Evolutionary conservation across 1,140 invertebrate species (phyloP).

Genomic region (Drosophila santomea): DNA sequence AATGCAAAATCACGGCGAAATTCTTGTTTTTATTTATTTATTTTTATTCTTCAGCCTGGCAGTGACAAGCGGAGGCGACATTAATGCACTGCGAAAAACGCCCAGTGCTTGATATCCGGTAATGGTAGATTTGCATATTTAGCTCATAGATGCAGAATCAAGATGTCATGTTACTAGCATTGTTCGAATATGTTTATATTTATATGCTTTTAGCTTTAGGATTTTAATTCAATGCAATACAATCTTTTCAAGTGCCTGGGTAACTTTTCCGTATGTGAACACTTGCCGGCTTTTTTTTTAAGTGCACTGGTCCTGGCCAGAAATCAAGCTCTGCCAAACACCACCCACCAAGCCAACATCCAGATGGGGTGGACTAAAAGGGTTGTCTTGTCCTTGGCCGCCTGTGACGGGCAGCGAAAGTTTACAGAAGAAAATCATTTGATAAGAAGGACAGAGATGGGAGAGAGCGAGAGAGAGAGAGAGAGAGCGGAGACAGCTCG

Average conservation of each 20-base stretch:
- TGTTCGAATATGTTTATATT: too few relatives aligned
- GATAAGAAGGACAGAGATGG: constrained; percentile 41
- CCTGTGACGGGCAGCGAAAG: constrained; percentile 62
- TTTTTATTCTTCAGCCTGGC: constrained; percentile 20
- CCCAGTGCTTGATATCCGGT: too few relatives aligned
- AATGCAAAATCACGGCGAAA: constrained; percentile 47
- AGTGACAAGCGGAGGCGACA: constrained; percentile 22
- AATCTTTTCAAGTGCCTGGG: too few relatives aligned
- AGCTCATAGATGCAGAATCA: too few relatives aligned
- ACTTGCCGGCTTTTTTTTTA: not conserved
- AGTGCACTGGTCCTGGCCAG: constrained; percentile 24
- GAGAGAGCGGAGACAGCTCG: constrained; percentile 46
- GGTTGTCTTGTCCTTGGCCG: constrained; percentile 60
- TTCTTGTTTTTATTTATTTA: constrained; percentile 31
- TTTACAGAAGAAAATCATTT: constrained; percentile 76
- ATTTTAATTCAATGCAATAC: too few relatives aligned
- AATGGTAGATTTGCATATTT: too few relatives aligned
- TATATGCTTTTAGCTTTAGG: too few relatives aligned
- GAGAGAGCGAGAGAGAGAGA: constrained; percentile 11
- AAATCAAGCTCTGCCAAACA: not conserved
- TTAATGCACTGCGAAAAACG: constrained; percentile 2
- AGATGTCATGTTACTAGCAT: too few relatives aligned
- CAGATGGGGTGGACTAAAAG: constrained; percentile 37
- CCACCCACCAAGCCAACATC: not conserved
- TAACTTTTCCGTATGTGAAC: too few relatives aligned